Conservation (phyloP, 1,140 invertebrate genomes). For the Hermatobates lingyangjiaoensis region DNA sequence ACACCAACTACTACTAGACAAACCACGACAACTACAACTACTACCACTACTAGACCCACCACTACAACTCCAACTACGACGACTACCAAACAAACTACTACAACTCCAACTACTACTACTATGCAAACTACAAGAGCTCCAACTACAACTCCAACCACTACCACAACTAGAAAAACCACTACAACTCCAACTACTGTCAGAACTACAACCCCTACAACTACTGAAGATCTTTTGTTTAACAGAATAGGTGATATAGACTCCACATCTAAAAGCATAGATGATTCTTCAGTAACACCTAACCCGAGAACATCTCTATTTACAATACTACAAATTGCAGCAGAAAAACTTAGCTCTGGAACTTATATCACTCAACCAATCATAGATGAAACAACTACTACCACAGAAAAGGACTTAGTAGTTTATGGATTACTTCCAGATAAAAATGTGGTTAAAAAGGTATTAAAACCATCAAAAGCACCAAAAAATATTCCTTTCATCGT, state of each 20-base stretch:
- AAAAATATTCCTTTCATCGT: slow-evolving; percentile 16
- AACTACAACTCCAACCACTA: not conserved
- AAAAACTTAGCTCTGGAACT: not conserved
- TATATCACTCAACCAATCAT: not conserved
- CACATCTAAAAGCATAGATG: not conserved
- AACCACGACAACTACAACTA: too few species aligned
- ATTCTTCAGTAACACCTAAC: not conserved
- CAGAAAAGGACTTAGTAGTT: too few species aligned
- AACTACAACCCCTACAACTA: not conserved
- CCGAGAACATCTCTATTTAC: not conserved
- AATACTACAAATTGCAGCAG: not conserved
- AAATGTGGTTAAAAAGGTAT: slow-evolving; percentile 12
- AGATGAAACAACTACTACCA: too few species aligned
- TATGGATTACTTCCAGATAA: slow-evolving; percentile 17
- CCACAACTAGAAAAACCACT: not conserved
- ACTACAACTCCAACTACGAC: too few species aligned
- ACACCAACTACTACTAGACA: too few species aligned
- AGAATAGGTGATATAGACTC: not conserved
- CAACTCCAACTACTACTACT: too few species aligned
- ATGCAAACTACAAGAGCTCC: not conserved
- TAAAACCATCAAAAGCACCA: slow-evolving; percentile 9
- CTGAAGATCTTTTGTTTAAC: too few species aligned
- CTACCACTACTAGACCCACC: too few species aligned
- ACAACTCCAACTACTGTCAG: not conserved
- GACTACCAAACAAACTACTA: too few species aligned